phyloP scores from a whole-genome alignment of 2,797 vertebrate species.

The Lepus townsendii region DNA sequence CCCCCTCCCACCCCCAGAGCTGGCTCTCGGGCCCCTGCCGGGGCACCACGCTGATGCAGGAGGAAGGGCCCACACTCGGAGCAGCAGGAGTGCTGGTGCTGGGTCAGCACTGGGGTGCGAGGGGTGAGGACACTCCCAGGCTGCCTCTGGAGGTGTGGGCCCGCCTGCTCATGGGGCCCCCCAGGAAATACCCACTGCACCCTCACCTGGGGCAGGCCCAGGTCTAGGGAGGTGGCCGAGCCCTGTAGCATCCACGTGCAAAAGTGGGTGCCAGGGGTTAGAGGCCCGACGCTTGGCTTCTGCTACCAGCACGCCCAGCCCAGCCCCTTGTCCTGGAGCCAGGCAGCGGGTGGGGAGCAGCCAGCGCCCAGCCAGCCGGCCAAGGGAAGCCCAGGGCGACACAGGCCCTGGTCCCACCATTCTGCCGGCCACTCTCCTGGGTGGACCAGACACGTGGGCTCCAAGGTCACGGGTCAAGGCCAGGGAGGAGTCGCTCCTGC shows the following conservation, averaged over 20 bases:
- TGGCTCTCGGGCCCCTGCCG: fast-evolving
- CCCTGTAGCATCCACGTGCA: not conserved
- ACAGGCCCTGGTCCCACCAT: not conserved
- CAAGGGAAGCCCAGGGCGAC: not conserved
- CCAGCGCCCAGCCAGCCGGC: not conserved
- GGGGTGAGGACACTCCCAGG: not conserved
- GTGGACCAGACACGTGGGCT: not conserved
- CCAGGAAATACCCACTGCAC: not conserved
- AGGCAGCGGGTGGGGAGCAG: not conserved
- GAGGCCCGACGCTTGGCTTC: not conserved
- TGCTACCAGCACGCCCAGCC: too few relatives aligned
- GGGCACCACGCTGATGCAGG: not conserved
- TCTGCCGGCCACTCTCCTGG: not conserved
- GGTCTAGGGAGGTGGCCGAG: not conserved
- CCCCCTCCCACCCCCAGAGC: not conserved
- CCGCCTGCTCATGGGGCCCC: not conserved
- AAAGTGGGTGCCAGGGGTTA: not conserved
- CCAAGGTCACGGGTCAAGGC: not conserved
- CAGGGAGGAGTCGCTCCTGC: not conserved
- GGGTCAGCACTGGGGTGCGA: not conserved
- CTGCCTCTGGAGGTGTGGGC: not conserved
- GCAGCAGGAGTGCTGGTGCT: not conserved
- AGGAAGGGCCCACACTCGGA: not conserved
- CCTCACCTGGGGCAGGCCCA: not conserved
- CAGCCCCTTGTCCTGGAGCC: not conserved